These are phyloP conservation scores for Epinephelus awoara DNA, from an alignment of 2,797 vertebrate genomes.

Conservation along the genomic window DNA sequence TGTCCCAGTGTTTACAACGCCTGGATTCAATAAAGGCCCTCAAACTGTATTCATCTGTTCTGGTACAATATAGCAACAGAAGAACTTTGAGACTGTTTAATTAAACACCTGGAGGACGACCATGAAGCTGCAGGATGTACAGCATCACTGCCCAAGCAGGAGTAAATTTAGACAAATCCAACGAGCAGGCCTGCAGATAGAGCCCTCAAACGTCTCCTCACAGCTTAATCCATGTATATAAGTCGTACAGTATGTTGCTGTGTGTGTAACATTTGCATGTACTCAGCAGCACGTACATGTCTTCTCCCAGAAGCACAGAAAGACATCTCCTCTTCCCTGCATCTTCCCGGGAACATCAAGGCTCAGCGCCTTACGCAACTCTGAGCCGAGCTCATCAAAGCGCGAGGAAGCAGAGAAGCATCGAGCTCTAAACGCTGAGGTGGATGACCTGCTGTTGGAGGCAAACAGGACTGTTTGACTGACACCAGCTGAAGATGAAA, in stretches of 20 bases:
- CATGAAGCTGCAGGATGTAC: neutral
- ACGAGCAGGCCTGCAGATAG: neutral
- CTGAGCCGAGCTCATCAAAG: conserved; percentile 47
- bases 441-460: conserved; percentile 29
- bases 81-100: neutral
- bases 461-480: neutral
- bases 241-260: conserved; percentile 15
- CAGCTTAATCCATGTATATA: neutral
- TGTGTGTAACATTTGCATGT: conserved; percentile 13
- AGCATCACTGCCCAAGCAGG: neutral
- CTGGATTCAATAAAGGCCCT: neutral
- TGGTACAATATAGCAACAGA: neutral
- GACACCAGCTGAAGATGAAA: neutral
- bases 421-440: conserved; percentile 31
- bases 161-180: conserved; percentile 6
- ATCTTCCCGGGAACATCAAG: conserved; percentile 35
- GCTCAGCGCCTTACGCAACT: conserved; percentile 29
- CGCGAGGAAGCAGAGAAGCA: conserved; percentile 19
- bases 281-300: conserved; percentile 12
- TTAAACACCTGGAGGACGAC: neutral
- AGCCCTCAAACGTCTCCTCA: conserved; percentile 5
- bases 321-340: conserved; percentile 25
- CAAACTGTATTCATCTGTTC: neutral
- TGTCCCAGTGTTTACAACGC: too few relatives aligned
- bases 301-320: conserved; percentile 30